These are phyloP conservation scores for Perca fluviatilis DNA, from an alignment of 2,113 vertebrate species.

Conservation along the genomic window DNA sequence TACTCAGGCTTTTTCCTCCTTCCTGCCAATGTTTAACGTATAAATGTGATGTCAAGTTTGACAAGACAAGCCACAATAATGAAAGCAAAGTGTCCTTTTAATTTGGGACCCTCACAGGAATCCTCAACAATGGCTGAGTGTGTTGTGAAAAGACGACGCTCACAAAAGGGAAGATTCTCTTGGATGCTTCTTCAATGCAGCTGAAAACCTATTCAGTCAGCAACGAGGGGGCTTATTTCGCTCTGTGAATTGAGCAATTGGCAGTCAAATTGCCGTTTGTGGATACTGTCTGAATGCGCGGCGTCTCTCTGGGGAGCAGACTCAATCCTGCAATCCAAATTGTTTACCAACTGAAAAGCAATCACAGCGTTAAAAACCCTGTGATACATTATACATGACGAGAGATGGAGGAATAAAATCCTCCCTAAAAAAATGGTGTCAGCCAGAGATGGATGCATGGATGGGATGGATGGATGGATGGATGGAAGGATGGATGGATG, in stretches of 20 bases:
- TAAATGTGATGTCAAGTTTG: neutral
- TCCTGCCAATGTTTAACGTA: neutral
- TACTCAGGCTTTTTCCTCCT: too few relatives aligned
- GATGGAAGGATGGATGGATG: too few relatives aligned
- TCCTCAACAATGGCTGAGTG: neutral
- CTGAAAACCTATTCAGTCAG: slow-evolving; percentile 27
- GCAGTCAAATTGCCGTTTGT: slow-evolving; percentile 26
- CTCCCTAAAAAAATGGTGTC: neutral
- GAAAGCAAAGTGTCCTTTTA: neutral
- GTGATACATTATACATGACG: slow-evolving; percentile 21
- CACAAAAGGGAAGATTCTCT: slow-evolving; percentile 1
- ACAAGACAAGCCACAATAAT: neutral
- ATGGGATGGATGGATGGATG: neutral
- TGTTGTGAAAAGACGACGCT: neutral
- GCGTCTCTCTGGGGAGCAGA: slow-evolving; percentile 22
- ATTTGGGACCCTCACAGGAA: neutral
- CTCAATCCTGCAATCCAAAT: slow-evolving; percentile 19
- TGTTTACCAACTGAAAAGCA: slow-evolving; percentile 34
- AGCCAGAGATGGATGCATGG: neutral
- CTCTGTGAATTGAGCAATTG: slow-evolving; percentile 20
- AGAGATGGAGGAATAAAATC: neutral
- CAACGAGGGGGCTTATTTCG: neutral
- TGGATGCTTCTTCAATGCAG: slow-evolving; percentile 1
- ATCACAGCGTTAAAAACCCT: slow-evolving; percentile 19
- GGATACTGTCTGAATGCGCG: neutral